Evolutionary conservation across 2,888 invertebrate species (phyloP), one percentile per base, ranked within the genome.

Genomic region (Leptarthrus brevirostris): DNA sequence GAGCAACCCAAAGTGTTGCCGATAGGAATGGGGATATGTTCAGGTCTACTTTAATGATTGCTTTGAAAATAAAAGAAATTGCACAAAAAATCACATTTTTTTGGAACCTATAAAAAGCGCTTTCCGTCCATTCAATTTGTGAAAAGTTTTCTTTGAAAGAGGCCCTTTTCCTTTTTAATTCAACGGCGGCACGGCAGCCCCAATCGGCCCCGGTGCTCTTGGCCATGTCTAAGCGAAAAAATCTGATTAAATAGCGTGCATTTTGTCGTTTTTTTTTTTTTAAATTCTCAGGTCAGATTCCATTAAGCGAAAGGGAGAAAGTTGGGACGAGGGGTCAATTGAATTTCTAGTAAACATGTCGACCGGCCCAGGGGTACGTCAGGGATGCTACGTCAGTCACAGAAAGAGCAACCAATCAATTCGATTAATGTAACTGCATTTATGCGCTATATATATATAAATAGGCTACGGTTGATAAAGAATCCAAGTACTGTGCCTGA

Each of bases 341-440:
- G 40, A 40, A 40, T 12, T 40, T 6, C 40, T 40, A 12, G 40
- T 6, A n/a, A 12, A 40, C 40, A 6, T n/a, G 12, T 12, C 5
- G 4, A 8, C 30, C 4, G 5, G 4, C 8, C 40, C n/a, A 40
- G 40, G 3, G 8, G n/a, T 3, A 3, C 8, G 3, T 12, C 3
- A 12, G 40, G 12, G n/a, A 40, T 12, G 40, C 30, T 30, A 30
- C 12, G 40, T 12, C 8, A 40, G 2, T 3, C 12, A 6, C 5
- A 30, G 8, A 12, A 12, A 12, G 1, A 12, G 6, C 12, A 6
- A 12, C 2, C 12, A n/a, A 3, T 12, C 40, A n/a, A 40, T 40
- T 12, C 40, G 40, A 40, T 40, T 40, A 40, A 40, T 40, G 40
- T 40, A 40, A 40, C 40, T 40, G 40, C 40, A 40, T 40, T n/a